These are phyloP conservation scores for Mormyrus hasselquistii DNA, from an alignment of 2,797 vertebrate species.

Conservation along the genomic window DNA sequence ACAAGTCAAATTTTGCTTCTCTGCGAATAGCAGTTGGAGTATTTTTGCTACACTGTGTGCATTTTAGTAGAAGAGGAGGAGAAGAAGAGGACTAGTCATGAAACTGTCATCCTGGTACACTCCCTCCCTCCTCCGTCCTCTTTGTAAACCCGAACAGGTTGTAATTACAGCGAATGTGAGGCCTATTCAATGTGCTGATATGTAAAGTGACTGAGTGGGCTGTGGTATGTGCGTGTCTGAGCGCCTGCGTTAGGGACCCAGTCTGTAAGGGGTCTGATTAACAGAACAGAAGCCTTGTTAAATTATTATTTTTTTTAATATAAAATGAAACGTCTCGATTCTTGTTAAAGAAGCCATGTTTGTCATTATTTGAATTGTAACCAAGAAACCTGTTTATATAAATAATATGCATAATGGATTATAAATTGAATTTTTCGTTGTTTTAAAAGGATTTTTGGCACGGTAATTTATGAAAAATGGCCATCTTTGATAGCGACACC, in stretches of 20 bases:
- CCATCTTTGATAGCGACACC: not conserved
- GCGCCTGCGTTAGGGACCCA: not conserved
- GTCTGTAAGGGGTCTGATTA: not conserved
- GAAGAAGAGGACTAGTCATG: not conserved
- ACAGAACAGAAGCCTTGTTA: not conserved
- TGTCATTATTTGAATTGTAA: not conserved
- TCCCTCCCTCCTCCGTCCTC: not conserved
- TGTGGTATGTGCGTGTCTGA: not conserved
- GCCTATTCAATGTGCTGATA: not conserved
- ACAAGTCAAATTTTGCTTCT: not conserved
- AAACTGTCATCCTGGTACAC: not conserved
- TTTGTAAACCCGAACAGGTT: not conserved
- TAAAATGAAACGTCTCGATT: not conserved
- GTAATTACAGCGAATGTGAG: not conserved
- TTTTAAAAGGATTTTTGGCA: not conserved
- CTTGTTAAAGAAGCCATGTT: not conserved
- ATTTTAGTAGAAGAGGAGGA: not conserved
- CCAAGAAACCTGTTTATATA: not conserved
- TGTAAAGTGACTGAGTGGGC: not conserved
- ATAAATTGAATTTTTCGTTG: not conserved
- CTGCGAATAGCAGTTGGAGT: not conserved
- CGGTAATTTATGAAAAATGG: not conserved
- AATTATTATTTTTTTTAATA: not conserved
- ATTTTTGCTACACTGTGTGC: not conserved
- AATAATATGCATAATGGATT: not conserved